Evolutionary conservation across 2,797 vertebrate genomes (phyloP).

Genomic region (Eleutherodactylus coqui): DNA sequence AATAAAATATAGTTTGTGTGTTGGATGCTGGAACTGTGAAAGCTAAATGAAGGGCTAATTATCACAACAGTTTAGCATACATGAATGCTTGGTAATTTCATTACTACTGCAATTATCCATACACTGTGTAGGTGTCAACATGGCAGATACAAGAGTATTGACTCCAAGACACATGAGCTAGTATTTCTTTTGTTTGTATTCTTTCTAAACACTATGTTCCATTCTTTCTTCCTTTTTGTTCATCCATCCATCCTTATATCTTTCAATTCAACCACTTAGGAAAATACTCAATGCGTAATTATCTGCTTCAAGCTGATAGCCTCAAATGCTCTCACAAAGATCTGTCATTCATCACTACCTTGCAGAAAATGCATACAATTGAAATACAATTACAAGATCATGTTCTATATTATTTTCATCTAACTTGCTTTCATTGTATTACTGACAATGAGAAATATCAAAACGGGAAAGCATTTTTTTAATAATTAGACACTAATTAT

Average conservation of each 20-base stretch:
- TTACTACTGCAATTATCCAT: slow-evolving; percentile 17
- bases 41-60: background rate
- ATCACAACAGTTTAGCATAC: background rate
- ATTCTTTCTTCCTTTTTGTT: background rate
- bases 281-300: slow-evolving; percentile 46
- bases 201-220: background rate
- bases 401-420: slow-evolving; percentile 59
- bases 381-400: slow-evolving; percentile 56
- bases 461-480: slow-evolving; percentile 49
- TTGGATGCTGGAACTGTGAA: background rate
- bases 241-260: slow-evolving; percentile 41
- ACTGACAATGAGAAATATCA: slow-evolving; percentile 51
- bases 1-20: slow-evolving; percentile 4
- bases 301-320: slow-evolving; percentile 51
- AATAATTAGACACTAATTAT: slow-evolving; percentile 60
- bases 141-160: slow-evolving; percentile 25
- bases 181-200: slow-evolving; percentile 32
- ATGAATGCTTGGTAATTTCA: background rate
- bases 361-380: slow-evolving; percentile 45
- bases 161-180: slow-evolving; percentile 1
- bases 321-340: slow-evolving; percentile 44
- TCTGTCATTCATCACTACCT: slow-evolving; percentile 48
- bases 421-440: slow-evolving; percentile 49
- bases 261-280: slow-evolving; percentile 37
- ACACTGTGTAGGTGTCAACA: slow-evolving; percentile 8